Evolutionary conservation across 2,888 invertebrate species (phyloP).

Genomic region (Entomobrya proxima): DNA sequence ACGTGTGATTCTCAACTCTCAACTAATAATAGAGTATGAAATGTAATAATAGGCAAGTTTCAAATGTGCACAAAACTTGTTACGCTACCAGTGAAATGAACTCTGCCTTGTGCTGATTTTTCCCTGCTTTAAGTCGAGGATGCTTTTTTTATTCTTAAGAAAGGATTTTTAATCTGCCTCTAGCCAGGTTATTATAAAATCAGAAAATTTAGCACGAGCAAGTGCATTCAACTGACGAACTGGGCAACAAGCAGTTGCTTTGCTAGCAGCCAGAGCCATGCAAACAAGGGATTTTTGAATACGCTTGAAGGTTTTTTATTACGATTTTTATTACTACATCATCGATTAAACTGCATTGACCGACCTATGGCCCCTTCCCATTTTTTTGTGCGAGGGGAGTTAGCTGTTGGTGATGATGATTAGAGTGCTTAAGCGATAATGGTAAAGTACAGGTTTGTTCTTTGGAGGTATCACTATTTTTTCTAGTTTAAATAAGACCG

Average conservation of each 20-base stretch:
- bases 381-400: background rate
- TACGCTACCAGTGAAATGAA: background rate
- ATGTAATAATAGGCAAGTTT: too few relatives aligned
- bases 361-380: slow-evolving; percentile 39
- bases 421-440: background rate
- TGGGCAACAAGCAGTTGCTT: too few relatives aligned
- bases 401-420: background rate
- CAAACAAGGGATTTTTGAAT: too few relatives aligned
- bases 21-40: too few relatives aligned
- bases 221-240: slow-evolving; percentile 19
- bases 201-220: background rate
- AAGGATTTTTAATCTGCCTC: background rate
- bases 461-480: background rate
- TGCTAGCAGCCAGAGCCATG: background rate
- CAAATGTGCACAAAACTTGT: background rate
- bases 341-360: slow-evolving; percentile 20
- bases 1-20: too few relatives aligned
- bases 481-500: background rate
- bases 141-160: background rate
- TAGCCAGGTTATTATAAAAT: background rate
- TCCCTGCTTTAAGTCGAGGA: background rate
- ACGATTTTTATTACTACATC: background rate
- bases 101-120: background rate
- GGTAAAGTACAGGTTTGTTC: background rate
- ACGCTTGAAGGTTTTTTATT: background rate